Evolutionary conservation across 2,888 invertebrate species (phyloP), one percentile per base, ranked within the genome.

Genomic region (Polyommatus icarus): DNA sequence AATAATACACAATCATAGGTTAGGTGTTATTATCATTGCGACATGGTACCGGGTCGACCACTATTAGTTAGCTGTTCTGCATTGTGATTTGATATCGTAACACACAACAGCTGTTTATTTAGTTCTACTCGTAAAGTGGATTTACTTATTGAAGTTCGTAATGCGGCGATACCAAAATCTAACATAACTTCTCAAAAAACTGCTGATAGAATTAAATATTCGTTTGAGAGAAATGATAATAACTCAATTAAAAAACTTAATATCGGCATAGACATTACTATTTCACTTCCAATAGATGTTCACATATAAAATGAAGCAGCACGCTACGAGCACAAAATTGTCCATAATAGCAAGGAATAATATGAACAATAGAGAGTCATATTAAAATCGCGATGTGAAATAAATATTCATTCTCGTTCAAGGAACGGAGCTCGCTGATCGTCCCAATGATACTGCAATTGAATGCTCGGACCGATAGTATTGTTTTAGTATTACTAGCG

Each of bases 391-490:
- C 85, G 84, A 86, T 86, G 85, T 85, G 81, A 89, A 89, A 92
- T 93, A 92, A 91, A 93, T 92, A 93, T 93, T 92, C 92, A 93
- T 92, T 86, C 87, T 81, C 84, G 84, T 88, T 87, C 89, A 85
- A 84, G 84, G 88, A 87, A 86, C 84, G 81, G 80, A 81, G 84
- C 79, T 83, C 82, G 84, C 78, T 87, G 92, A 93, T 92, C 86
- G 86, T 87, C 84, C 84, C 81, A 80, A 83, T 84, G 92, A 92
- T 92, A 92, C 86, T 84, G 77, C 85, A 91, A 91, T 92, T 91
- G 89, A 92, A 93, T 93, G 87, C 86, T 83, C 80, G 78, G 76
- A 79, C 83, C 86, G 92, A 92, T 92, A 92, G 87, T 89, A 92
- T 92, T 92, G 92, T 92, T 90, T 81, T 81, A 86, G 84, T 86